phyloP scores from a whole-genome alignment of 2,888 invertebrate genomes.

The Parasteatoda lunata region DNA sequence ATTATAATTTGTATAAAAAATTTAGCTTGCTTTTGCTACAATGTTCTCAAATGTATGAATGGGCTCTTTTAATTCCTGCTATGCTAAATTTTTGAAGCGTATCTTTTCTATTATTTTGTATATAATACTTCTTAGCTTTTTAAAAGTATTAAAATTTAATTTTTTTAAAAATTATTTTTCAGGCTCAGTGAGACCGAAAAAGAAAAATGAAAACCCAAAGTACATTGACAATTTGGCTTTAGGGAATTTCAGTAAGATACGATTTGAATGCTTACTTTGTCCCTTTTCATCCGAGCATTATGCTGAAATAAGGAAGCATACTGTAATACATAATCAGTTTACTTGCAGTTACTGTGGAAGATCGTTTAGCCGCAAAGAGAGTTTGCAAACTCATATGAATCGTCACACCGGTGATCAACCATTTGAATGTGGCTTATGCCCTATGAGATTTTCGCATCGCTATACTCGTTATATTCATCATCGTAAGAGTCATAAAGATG shows the following conservation, averaged over 20 bases:
- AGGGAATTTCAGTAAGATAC: constrained; percentile 21
- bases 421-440: constrained; percentile 38
- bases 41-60: too few relatives aligned
- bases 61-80: too few relatives aligned
- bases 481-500: constrained; percentile 29
- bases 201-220: background rate
- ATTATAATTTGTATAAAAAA: too few relatives aligned
- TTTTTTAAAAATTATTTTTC: too few relatives aligned
- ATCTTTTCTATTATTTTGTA: too few relatives aligned
- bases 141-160: too few relatives aligned
- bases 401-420: constrained; percentile 39
- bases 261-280: constrained; percentile 40
- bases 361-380: constrained; percentile 38
- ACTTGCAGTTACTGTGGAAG: constrained; percentile 28
- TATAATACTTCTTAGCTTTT: too few relatives aligned
- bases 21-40: too few relatives aligned
- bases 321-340: constrained; percentile 15
- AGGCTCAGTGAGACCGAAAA: too few relatives aligned
- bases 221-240: constrained; percentile 27
- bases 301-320: constrained; percentile 27
- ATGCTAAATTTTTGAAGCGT: too few relatives aligned
- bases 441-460: constrained; percentile 47
- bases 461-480: constrained; percentile 48
- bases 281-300: constrained; percentile 23
- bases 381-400: constrained; percentile 43